phyloP scores from a whole-genome alignment of 2,113 vertebrate species.

The Dryoscopus gambensis region DNA sequence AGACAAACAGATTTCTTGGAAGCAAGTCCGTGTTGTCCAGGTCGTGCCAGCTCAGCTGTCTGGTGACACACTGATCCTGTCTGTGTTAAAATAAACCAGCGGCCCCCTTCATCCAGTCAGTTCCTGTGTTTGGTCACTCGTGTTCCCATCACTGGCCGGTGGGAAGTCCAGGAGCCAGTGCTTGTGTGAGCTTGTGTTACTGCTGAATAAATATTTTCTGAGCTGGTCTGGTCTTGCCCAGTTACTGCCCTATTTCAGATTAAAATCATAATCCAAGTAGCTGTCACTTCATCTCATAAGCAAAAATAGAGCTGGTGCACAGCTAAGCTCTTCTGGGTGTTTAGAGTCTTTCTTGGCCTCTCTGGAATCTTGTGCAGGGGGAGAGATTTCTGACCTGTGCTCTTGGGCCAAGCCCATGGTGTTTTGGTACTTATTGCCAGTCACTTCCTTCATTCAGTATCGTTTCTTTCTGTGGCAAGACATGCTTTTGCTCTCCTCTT shows the following conservation, averaged over 20 bases:
- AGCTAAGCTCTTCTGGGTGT: neutral
- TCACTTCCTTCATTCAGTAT: neutral
- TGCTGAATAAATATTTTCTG: neutral
- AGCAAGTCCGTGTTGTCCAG: neutral
- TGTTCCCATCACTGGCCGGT: accelerated
- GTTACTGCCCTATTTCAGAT: neutral
- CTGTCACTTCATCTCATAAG: neutral
- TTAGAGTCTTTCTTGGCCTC: neutral
- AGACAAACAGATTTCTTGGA: neutral
- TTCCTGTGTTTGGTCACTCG: neutral
- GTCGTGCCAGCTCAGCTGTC: neutral
- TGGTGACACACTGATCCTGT: accelerated
- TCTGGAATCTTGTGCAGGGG: neutral
- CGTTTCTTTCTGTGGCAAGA: neutral
- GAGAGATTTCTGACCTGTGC: neutral
- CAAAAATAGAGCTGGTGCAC: neutral
- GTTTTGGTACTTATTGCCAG: neutral
- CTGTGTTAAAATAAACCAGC: neutral
- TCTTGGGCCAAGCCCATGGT: neutral
- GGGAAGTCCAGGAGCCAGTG: neutral
- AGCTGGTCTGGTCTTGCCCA: neutral
- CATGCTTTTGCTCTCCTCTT: neutral
- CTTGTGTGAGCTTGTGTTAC: neutral
- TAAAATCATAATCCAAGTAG: neutral
- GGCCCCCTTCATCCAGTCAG: neutral